Percentiles rank a stretch among this genome's conserved stretches.
These are phyloP conservation scores for Psylliodes chrysocephalus DNA, from an alignment of 2,888 invertebrate species.

Conservation along the genomic window DNA sequence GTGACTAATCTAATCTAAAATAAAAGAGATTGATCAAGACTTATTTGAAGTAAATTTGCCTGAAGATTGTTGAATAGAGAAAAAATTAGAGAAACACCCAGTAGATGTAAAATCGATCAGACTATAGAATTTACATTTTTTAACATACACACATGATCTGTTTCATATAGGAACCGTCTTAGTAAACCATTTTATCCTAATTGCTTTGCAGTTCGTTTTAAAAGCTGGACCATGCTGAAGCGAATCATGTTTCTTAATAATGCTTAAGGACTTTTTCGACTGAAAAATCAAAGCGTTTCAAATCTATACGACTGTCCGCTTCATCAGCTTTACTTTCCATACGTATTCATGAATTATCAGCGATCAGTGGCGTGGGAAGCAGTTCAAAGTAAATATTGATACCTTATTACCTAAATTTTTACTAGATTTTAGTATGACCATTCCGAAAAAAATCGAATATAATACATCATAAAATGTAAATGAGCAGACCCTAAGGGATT, in stretches of 20 bases:
- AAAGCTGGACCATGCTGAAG: slow-evolving; percentile 14
- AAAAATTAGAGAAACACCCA: too few relatives aligned
- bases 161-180: slow-evolving; percentile 3
- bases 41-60: too few relatives aligned
- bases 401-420: too few relatives aligned
- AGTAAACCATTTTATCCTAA: slow-evolving; percentile 5
- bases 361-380: slow-evolving; percentile 2
- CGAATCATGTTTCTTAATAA: slow-evolving; percentile 20
- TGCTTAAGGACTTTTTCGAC: slow-evolving; percentile 28
- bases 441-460: too few relatives aligned
- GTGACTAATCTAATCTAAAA: too few relatives aligned
- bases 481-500: too few relatives aligned
- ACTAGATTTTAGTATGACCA: too few relatives aligned
- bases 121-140: neutral
- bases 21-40: too few relatives aligned
- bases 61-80: too few relatives aligned
- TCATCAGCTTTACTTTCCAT: slow-evolving; percentile 41
- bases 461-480: too few relatives aligned
- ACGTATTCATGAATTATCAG: slow-evolving; percentile 36
- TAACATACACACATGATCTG: neutral
- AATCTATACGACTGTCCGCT: slow-evolving; percentile 36
- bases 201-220: slow-evolving; percentile 18
- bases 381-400: too few relatives aligned
- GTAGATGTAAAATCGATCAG: too few relatives aligned
- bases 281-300: slow-evolving; percentile 40